Conservation (phyloP, 2,888 invertebrate genomes). For the Drosophila aldrichi region DNA sequence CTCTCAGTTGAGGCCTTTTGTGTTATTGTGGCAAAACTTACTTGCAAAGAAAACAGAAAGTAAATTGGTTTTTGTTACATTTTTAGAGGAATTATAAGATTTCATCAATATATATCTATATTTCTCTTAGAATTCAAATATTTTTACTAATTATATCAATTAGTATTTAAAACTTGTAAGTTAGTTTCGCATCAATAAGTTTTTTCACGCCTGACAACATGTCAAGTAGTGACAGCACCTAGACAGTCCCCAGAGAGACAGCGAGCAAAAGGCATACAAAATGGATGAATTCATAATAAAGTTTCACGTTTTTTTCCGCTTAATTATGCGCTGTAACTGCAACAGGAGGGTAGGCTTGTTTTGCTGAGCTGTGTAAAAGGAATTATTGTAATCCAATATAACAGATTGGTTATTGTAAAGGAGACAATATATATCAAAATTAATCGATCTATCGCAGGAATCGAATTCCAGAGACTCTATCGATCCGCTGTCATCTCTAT, state of each 20-base stretch:
- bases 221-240: conserved; percentile 5
- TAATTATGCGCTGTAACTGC: not conserved
- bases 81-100: not conserved
- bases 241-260: conserved; percentile 12
- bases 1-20: not conserved
- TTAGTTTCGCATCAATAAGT: no score
- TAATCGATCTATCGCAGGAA: no score
- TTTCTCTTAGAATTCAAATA: not conserved
- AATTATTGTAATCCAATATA: not conserved
- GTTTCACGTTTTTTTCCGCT: conserved; percentile 20
- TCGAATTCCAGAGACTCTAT: no score
- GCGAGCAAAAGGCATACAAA: conserved; percentile 7
- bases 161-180: not conserved
- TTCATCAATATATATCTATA: not conserved
- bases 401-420: no score
- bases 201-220: not conserved
- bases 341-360: no score
- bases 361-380: not conserved
- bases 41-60: not conserved
- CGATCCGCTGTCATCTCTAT: no score
- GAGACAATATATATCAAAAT: no score
- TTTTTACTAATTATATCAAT: not conserved
- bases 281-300: conserved; percentile 37
- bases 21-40: not conserved
- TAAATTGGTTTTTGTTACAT: not conserved